Base-by-base conservation (phyloP, 2,797 vertebrate genomes). In the Alauda arvensis region DNA sequence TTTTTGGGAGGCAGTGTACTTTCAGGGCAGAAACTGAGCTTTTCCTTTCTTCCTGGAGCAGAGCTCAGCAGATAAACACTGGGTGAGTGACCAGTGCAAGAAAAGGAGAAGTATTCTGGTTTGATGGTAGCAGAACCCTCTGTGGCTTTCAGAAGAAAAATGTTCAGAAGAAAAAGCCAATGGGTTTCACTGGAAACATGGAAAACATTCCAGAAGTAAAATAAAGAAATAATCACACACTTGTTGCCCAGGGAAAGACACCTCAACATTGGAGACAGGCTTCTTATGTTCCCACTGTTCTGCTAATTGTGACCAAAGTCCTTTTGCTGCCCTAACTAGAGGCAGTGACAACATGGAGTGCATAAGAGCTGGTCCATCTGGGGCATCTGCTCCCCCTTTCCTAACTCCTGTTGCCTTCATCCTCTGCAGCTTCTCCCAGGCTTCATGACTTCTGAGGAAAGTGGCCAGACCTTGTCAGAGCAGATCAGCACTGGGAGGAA, bases 1-100 rank as follows among this genome's bases (percentile, higher is more conserved):
- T 0, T 52, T 82, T 76, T 72, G 61, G 70, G 45, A 51, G 69
- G 19, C 26, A 25, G 14, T 19, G 39, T 43, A n/a, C 53, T 72
- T 90, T 87, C 34, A 14, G 60, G 37, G 81, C 20, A 43, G 88
- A 91, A 91, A 56, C 39, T 76, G 84, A 88, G 40, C 90, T 83
- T 93, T 90, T 82, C 69, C 42, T 63, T 88, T 70, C 4, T 4
- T 55, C 70, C 70, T 79, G 60, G 66, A 70, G 52, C 42, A 40
- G 51, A 65, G 48, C 82, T 74, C 45, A 65, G 66, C 40, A 68
- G n/a, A 72, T 48, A 63, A 87, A 49, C 60, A 29, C 57, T 4
- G 77, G 17, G 55, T 68, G 46, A 85, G 49, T 63, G 89, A 81
- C 60, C 57, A 55, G 49, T 4, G 0, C 46, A 39, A 79, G 37